A percentile compares a stretch with the other conserved stretches of the same genome.
These are phyloP conservation scores for Hephaestus fuliginosus DNA, from an alignment of 2,797 vertebrate species.

Conservation along the genomic window DNA sequence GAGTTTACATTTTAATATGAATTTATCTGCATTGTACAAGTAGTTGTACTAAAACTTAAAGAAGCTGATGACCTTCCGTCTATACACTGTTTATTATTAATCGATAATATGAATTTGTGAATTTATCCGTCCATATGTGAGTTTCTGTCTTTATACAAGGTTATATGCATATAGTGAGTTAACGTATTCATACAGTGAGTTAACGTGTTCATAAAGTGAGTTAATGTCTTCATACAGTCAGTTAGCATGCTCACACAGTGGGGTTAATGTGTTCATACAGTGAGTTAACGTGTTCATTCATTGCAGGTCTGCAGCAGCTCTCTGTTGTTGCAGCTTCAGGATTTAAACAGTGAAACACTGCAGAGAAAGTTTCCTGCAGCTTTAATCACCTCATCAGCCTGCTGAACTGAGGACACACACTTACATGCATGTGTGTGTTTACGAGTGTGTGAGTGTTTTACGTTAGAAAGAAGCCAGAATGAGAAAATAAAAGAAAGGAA, in stretches of 20 bases:
- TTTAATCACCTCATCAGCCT: constrained; percentile 32
- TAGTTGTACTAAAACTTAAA: too few species aligned
- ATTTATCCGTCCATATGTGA: neutral
- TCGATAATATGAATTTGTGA: too few species aligned
- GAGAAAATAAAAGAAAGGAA: neutral
- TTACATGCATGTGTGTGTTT: neutral
- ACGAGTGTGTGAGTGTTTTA: constrained; percentile 7
- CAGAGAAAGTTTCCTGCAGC: constrained; percentile 54
- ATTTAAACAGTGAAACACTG: constrained; percentile 3
- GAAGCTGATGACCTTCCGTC: too few species aligned
- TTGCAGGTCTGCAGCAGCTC: neutral
- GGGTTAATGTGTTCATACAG: too few species aligned
- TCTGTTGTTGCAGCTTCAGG: constrained; percentile 5
- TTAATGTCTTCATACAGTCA: neutral
- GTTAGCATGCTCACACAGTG: too few species aligned
- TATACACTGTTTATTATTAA: too few species aligned
- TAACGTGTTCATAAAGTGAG: too few species aligned
- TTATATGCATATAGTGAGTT: neutral
- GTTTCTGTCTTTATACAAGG: too few species aligned
- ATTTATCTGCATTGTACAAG: too few species aligned
- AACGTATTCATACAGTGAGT: neutral
- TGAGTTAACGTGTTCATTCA: neutral
- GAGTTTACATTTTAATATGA: too few species aligned
- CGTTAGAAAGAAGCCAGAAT: constrained; percentile 2
- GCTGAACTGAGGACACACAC: constrained; percentile 19